phyloP scores from a whole-genome alignment of 2,113 vertebrate species.

The Bubo scandiacus region DNA sequence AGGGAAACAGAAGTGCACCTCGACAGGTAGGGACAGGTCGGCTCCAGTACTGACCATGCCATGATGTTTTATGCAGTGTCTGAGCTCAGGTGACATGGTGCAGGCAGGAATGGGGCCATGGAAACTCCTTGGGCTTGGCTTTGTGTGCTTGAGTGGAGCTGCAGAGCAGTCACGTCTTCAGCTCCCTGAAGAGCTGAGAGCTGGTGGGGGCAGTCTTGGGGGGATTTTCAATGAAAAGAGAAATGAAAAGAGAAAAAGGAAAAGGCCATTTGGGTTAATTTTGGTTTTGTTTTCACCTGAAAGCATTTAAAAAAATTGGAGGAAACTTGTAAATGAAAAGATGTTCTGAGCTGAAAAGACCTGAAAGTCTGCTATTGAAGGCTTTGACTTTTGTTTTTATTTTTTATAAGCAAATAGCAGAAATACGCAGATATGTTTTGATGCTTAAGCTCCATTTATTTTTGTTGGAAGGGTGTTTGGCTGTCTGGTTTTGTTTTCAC shows the following conservation, averaged over 20 bases:
- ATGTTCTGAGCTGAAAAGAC: conserved; percentile 31
- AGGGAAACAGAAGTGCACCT: background rate
- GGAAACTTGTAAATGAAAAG: background rate
- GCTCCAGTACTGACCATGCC: background rate
- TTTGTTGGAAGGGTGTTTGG: conserved; percentile 46
- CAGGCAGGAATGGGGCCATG: accelerated
- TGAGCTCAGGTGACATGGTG: background rate
- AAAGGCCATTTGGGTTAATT: background rate
- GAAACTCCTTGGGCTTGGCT: background rate
- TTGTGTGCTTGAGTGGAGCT: background rate
- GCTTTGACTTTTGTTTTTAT: conserved; percentile 11
- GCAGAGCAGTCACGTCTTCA: accelerated
- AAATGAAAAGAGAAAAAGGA: background rate
- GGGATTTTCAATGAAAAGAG: background rate
- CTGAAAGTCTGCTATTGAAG: background rate
- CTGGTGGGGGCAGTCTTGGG: background rate
- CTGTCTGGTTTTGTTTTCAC: conserved; percentile 58
- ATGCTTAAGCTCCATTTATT: conserved; percentile 47
- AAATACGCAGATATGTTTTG: background rate
- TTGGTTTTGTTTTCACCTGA: conserved; percentile 3
- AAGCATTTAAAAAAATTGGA: background rate
- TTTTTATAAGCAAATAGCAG: conserved; percentile 3
- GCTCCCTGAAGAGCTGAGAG: background rate
- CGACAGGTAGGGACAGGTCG: background rate
- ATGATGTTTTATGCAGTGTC: accelerated